These are phyloP conservation scores for Alloscopus bannaensis DNA, from an alignment of 2,888 invertebrate genomes.

Conservation along the genomic window DNA sequence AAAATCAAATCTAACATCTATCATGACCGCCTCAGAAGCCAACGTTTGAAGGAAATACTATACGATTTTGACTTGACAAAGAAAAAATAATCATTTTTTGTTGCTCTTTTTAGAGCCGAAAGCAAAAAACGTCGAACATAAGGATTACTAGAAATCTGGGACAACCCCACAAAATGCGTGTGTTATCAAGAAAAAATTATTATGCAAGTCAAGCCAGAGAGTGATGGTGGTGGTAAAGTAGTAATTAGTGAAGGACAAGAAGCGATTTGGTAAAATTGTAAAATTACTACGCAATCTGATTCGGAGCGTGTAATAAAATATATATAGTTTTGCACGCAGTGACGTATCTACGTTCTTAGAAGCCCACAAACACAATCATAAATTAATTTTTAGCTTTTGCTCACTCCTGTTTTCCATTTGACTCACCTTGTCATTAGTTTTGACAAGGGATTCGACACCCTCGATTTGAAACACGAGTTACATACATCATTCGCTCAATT, in stretches of 20 bases:
- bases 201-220: constrained; percentile 52
- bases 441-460: constrained; percentile 12
- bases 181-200: constrained; percentile 57
- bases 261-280: constrained; percentile 26
- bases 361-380: constrained; percentile 25
- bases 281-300: too few species aligned
- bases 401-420: not conserved
- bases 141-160: constrained; percentile 59
- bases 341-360: too few species aligned
- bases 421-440: constrained; percentile 12
- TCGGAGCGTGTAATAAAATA: too few species aligned
- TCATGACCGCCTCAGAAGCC: not conserved
- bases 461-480: not conserved
- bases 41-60: constrained; percentile 6
- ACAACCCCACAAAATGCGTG: constrained; percentile 64
- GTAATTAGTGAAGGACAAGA: constrained; percentile 59
- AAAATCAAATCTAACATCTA: constrained; percentile 15
- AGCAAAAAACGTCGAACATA: constrained; percentile 15
- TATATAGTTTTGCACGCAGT: too few species aligned
- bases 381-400: not conserved
- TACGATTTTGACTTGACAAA: constrained; percentile 11
- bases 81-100: too few species aligned
- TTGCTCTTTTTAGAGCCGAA: too few species aligned
- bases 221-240: constrained; percentile 47
- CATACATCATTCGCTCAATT: not conserved